Evolutionary conservation across 2,888 invertebrate genomes (phyloP).

Genomic region (Chrysolina americana): DNA sequence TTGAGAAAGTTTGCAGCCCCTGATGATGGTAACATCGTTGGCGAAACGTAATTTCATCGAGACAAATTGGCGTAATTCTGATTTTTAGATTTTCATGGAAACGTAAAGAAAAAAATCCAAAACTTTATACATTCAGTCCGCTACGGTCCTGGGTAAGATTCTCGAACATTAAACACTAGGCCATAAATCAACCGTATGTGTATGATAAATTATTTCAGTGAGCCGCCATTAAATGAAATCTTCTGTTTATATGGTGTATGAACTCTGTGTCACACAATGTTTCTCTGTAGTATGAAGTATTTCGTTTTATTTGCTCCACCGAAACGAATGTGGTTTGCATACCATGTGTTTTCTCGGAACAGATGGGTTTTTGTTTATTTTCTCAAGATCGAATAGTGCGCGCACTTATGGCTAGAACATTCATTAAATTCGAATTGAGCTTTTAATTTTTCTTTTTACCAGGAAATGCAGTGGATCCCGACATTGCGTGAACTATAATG

Average conservation of each 20-base stretch:
- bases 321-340: slow-evolving; percentile 38
- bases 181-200: slow-evolving; percentile 27
- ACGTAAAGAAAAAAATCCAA: too few species aligned
- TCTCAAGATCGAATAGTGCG: slow-evolving; percentile 28
- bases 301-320: slow-evolving; percentile 38
- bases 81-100: too few species aligned
- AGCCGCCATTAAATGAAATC: slow-evolving; percentile 27
- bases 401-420: slow-evolving; percentile 2
- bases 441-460: slow-evolving; percentile 3
- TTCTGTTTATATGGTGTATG: slow-evolving; percentile 35
- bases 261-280: slow-evolving; percentile 36
- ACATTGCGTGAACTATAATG: not conserved
- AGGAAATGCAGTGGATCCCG: not conserved
- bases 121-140: not conserved
- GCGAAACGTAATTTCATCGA: too few species aligned
- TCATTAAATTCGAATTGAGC: slow-evolving; percentile 7
- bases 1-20: too few species aligned
- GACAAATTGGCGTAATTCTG: too few species aligned
- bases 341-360: slow-evolving; percentile 44
- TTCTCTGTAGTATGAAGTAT: slow-evolving; percentile 36
- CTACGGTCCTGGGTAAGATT: not conserved
- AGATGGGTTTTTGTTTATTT: slow-evolving; percentile 44
- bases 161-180: slow-evolving; percentile 24
- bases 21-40: too few species aligned
- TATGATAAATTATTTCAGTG: slow-evolving; percentile 34